phyloP scores from a whole-genome alignment of 2,113 vertebrate genomes.

The Piaya cayana region DNA sequence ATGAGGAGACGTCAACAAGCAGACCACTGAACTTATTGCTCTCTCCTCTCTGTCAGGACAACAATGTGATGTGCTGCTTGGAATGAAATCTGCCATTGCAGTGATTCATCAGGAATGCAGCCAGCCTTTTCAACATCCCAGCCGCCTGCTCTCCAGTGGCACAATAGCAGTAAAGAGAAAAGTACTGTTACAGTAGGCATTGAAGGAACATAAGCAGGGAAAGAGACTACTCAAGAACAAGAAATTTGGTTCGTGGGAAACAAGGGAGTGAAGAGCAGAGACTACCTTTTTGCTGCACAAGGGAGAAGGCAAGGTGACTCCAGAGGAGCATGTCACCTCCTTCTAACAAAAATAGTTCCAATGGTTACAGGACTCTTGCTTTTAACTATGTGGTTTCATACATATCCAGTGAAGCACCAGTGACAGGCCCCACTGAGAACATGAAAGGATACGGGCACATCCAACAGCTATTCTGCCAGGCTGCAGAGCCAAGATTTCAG shows the following conservation, averaged over 20 bases:
- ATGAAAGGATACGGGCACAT: constrained; percentile 56
- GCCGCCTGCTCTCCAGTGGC: background rate
- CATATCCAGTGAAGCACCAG: background rate
- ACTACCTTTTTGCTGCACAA: background rate
- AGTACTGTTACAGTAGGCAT: constrained; percentile 14
- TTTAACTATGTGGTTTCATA: constrained; percentile 41
- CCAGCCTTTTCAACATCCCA: background rate
- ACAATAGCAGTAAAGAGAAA: background rate
- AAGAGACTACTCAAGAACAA: background rate
- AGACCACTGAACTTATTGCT: background rate
- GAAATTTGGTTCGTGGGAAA: constrained; percentile 36
- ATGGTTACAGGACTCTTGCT: constrained; percentile 29
- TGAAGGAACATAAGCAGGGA: background rate
- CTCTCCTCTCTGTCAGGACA: background rate
- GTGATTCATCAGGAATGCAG: background rate
- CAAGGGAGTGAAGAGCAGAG: background rate
- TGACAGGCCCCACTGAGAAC: constrained; percentile 58
- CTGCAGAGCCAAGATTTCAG: constrained; percentile 57
- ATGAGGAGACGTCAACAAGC: background rate
- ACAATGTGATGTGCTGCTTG: background rate
- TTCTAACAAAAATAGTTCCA: constrained; percentile 46
- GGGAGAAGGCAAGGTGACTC: background rate
- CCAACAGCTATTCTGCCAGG: constrained; percentile 28
- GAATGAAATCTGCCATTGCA: background rate
- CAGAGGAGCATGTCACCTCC: background rate